Percentiles rank a stretch among this genome's conserved stretches.
Evolutionary conservation across 1,140 invertebrate genomes (phyloP).

Genomic region (Dendrolimus kikuchii): DNA sequence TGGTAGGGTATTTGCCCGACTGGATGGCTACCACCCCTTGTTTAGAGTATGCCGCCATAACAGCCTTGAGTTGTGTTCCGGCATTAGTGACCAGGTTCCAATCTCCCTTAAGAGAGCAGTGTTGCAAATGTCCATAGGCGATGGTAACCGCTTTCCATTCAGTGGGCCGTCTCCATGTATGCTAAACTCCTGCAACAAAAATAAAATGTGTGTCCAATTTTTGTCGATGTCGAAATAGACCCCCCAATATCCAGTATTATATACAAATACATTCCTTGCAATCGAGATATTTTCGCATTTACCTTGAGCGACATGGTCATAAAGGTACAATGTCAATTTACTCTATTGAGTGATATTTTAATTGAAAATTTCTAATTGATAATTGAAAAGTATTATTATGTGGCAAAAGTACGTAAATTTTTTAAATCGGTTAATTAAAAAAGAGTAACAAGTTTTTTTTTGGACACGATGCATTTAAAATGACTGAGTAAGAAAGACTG

Average conservation of each 20-base stretch:
- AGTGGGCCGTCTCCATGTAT: too few species aligned
- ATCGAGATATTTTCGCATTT: slow-evolving; percentile 46
- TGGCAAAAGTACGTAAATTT: slow-evolving; percentile 32
- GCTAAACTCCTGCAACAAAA: too few species aligned
- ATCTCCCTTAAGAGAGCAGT: too few species aligned
- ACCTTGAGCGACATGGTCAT: slow-evolving; percentile 38
- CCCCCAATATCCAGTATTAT: slow-evolving; percentile 47
- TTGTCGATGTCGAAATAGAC: slow-evolving; percentile 24
- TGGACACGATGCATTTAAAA: slow-evolving; percentile 40
- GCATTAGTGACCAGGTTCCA: too few species aligned
- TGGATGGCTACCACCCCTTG: too few species aligned
- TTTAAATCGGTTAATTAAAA: background rate
- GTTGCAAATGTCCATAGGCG: too few species aligned
- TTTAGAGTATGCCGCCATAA: too few species aligned
- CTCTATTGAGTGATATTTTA: slow-evolving; percentile 62
- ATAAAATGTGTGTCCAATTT: slow-evolving; percentile 23
- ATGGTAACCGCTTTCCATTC: too few species aligned
- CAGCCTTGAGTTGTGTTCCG: too few species aligned
- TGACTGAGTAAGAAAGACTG: slow-evolving; percentile 45
- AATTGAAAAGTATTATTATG: slow-evolving; percentile 45
- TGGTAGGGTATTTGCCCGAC: too few species aligned
- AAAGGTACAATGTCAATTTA: slow-evolving; percentile 45
- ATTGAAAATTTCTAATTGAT: slow-evolving; percentile 27
- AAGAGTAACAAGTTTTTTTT: background rate
- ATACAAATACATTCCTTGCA: slow-evolving; percentile 60